These are phyloP conservation scores for Mystacides longicornis DNA, from an alignment of 2,888 invertebrate genomes.

Conservation along the genomic window DNA sequence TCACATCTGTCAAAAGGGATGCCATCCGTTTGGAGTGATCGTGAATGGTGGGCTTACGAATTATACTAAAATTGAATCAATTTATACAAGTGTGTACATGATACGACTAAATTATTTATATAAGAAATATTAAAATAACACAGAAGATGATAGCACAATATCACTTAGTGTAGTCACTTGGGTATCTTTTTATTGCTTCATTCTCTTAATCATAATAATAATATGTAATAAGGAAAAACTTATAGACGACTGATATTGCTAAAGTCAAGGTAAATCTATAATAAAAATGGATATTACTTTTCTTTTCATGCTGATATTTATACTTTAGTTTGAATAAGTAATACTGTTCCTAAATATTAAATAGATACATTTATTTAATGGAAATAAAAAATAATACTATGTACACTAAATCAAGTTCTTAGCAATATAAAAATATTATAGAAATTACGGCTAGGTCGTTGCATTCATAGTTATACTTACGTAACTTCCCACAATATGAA, in stretches of 20 bases:
- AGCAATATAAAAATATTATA: neutral
- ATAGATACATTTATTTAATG: neutral
- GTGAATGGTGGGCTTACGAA: no score
- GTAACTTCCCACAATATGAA: neutral
- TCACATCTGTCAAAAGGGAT: no score
- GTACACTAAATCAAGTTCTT: neutral
- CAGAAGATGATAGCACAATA: conserved; percentile 21
- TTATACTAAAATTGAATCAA: no score
- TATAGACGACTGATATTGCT: conserved; percentile 26
- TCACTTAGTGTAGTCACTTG: conserved; percentile 22
- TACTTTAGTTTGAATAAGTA: neutral
- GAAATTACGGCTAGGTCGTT: neutral
- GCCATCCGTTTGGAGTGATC: no score
- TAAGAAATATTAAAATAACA: conserved; percentile 22
- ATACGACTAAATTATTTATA: conserved; percentile 15
- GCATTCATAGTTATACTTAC: neutral
- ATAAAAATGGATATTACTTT: conserved; percentile 7
- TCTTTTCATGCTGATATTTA: neutral
- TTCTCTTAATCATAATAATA: conserved; percentile 23
- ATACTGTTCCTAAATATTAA: neutral
- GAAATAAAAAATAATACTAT: neutral
- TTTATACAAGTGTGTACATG: neutral
- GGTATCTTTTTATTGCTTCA: conserved; percentile 23
- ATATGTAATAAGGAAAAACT: conserved; percentile 21
- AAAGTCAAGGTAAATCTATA: conserved; percentile 23